Evolutionary conservation across 2,888 invertebrate species (phyloP), one percentile per base, ranked within the genome.

Genomic region (Aleiodes testaceus): DNA sequence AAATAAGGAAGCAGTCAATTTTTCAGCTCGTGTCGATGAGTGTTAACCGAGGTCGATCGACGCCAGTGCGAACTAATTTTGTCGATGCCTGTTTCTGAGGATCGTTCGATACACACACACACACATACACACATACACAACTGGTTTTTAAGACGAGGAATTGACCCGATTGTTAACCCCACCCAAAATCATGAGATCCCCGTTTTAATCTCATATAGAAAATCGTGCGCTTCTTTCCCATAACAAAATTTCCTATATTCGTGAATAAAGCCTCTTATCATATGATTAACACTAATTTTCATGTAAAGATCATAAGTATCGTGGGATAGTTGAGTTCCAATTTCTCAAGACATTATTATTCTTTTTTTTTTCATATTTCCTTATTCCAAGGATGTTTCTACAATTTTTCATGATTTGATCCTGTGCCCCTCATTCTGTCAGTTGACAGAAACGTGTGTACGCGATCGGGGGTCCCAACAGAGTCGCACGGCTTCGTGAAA

Each of bases 101-200:
- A 82, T 79, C 78, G 76, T 49, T 30, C 18, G 61, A 79, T 26
- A 26, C 26, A 26, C 26, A 26, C 26, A 26, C 3, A 26, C 3
- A 26, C 26, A 26, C 42, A 30, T 66, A 53, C 9, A 64, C 72
- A 71, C 70, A 69, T 71, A 76, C 76, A 79, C 81, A 83, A 83
- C 82, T 81, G 80, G 80, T 84, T 84, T 82, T 66, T 26, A 79
- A 81, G 79, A 80, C 77, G 81, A 80, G 77, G 79, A 84, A 80
- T 82, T 84, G 83, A 85, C 84, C 83, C 81, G 81, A 82, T 81
- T 81, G 80, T 84, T 84, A 82, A 84, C 84, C 83, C 73, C 65
- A 59, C 6, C 42, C 42, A 30, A 63, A 63, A 36, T 59, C 63
- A 63, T 11, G 18, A 6, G 20, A 18, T 52, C 52, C 49, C 14